phyloP scores from a whole-genome alignment of 2,113 vertebrate species.

The Tyto alba region DNA sequence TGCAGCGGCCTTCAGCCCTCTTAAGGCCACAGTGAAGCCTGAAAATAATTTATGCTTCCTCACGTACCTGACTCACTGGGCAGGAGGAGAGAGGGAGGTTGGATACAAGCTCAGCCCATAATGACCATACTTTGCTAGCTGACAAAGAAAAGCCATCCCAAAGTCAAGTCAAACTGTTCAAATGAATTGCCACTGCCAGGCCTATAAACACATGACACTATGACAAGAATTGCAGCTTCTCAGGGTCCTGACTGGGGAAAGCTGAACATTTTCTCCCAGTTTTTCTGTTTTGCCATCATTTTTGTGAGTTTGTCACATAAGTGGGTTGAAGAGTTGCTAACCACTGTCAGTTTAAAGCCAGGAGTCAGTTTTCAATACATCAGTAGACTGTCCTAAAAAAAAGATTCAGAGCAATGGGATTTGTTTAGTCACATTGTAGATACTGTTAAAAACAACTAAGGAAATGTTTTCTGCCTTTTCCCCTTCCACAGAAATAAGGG shows the following conservation, averaged over 20 bases:
- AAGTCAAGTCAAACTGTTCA: background rate
- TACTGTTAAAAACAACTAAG: background rate
- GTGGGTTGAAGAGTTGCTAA: background rate
- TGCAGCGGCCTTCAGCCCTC: background rate
- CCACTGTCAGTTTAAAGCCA: background rate
- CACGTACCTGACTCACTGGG: background rate
- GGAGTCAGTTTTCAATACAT: background rate
- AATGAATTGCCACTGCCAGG: background rate
- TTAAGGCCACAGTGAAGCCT: background rate
- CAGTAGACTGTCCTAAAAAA: background rate
- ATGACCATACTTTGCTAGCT: background rate
- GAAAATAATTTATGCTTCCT: background rate
- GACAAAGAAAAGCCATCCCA: background rate
- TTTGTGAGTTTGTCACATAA: background rate
- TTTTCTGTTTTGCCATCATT: background rate
- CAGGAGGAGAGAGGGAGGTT: background rate
- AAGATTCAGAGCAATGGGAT: background rate
- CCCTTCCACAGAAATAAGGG: background rate
- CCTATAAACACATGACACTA: background rate
- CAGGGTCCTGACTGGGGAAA: fast-evolving
- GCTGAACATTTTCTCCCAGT: background rate
- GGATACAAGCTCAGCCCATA: background rate
- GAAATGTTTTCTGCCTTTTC: background rate
- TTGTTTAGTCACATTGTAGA: background rate
- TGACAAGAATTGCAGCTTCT: background rate